A percentile compares a stretch with the other conserved stretches of the same genome.
Evolutionary conservation across 2,113 vertebrate species (phyloP).

Genomic region (Ranitomeya imitator): DNA sequence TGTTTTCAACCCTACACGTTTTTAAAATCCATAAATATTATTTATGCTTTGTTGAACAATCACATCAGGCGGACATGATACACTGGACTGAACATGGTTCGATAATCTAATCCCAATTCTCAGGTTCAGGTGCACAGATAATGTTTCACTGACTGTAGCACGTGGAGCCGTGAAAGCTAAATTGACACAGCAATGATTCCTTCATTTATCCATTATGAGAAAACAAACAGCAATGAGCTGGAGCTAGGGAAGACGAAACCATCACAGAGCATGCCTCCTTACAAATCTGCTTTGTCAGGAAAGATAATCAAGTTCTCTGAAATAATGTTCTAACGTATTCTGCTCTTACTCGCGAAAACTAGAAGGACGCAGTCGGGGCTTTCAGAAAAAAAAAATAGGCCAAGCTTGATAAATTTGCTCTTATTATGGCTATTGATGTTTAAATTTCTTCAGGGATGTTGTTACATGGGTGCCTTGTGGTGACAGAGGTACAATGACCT

Average conservation of each 20-base stretch:
- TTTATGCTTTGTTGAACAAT: conserved; percentile 2
- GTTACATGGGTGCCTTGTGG: conserved; percentile 85
- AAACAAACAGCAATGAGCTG: conserved; percentile 33
- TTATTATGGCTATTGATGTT: conserved; percentile 91
- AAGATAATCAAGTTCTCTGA: conserved; percentile 84
- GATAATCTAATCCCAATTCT: conserved; percentile 23
- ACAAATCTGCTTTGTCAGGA: conserved; percentile 85
- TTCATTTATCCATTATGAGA: conserved; percentile 48
- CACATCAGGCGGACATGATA: neutral
- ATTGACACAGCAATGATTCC: conserved; percentile 35
- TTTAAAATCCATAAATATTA: neutral
- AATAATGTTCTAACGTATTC: conserved; percentile 88
- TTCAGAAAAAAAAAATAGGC: conserved; percentile 69
- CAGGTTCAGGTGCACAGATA: conserved; percentile 44
- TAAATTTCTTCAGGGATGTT: conserved; percentile 90
- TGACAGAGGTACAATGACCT: conserved; percentile 91
- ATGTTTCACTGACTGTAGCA: conserved; percentile 39
- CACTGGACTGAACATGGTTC: conserved; percentile 30
- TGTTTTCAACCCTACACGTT: neutral
- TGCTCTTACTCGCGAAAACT: conserved; percentile 78
- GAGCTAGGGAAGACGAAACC: conserved; percentile 50
- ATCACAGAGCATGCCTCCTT: conserved; percentile 74
- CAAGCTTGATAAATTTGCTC: conserved; percentile 87
- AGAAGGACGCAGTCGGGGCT: conserved; percentile 74
- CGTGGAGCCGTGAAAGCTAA: conserved; percentile 18